A percentile compares a stretch with the other conserved stretches of the same genome.
Conservation (phyloP, 2,888 invertebrate species). For the Stenotaenia linearis region DNA sequence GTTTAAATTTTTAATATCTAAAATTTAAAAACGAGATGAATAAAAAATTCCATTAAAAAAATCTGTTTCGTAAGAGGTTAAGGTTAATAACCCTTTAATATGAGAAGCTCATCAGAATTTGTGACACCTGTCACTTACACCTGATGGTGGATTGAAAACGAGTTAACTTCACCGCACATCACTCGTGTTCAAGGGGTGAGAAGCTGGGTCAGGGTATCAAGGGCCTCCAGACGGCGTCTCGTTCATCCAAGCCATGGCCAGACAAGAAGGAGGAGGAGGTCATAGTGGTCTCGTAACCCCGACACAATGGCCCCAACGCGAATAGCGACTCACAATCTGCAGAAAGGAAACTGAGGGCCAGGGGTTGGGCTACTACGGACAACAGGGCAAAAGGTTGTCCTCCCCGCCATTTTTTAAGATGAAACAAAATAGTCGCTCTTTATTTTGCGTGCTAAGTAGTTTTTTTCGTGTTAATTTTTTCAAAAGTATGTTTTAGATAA, state of each 20-base stretch:
- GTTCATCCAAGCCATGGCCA: conserved; percentile 24
- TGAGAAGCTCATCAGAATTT: not conserved
- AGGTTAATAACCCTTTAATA: conserved; percentile 3
- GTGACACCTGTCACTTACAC: conserved; percentile 17
- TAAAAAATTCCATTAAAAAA: not conserved
- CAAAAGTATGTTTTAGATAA: not conserved
- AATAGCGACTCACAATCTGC: conserved; percentile 12
- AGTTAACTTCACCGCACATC: conserved; percentile 17
- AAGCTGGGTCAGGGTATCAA: conserved; percentile 20
- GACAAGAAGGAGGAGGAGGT: conserved; percentile 26
- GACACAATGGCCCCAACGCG: conserved; percentile 20
- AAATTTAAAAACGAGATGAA: not conserved
- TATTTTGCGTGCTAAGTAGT: not conserved
- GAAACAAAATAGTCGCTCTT: not conserved
- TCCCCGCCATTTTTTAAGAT: not conserved
- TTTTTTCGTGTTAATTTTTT: not conserved
- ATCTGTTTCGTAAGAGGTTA: not conserved
- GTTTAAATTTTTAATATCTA: not conserved
- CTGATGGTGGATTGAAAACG: conserved; percentile 16
- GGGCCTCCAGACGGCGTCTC: conserved; percentile 26
- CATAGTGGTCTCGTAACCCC: conserved; percentile 24
- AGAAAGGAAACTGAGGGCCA: conserved; percentile 19
- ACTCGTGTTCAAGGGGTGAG: conserved; percentile 12
- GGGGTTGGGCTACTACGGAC: conserved; percentile 19
- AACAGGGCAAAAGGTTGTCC: not conserved